A percentile compares a stretch with the other conserved stretches of the same genome.
These are phyloP conservation scores for Amazona vittata DNA, from an alignment of 2,113 vertebrate genomes.

Conservation along the genomic window DNA sequence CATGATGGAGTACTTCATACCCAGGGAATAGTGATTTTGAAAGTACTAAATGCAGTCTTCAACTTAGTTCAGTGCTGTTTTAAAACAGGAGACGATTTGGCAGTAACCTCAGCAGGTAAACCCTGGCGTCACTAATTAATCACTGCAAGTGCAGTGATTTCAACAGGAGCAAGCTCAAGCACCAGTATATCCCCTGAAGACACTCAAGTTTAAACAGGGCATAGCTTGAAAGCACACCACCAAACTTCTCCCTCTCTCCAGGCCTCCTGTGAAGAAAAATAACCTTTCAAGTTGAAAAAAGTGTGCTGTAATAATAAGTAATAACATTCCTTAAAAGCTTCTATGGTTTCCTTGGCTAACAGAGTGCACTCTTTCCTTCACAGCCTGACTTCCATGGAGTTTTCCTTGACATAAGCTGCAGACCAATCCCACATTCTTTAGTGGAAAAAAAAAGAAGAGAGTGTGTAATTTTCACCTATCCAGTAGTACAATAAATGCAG, in stretches of 20 bases:
- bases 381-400: neutral
- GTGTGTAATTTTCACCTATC: neutral
- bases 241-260: neutral
- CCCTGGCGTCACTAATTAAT: neutral
- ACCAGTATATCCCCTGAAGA: conserved; percentile 18
- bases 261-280: neutral
- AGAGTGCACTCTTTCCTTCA: neutral
- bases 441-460: neutral
- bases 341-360: neutral
- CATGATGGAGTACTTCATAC: neutral
- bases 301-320: neutral
- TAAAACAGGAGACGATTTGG: neutral
- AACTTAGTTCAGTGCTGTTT: neutral
- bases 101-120: conserved; percentile 14
- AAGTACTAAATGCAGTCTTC: neutral
- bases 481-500: neutral
- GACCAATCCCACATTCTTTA: neutral
- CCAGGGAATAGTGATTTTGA: neutral
- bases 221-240: neutral
- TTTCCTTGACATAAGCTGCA: neutral
- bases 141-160: neutral
- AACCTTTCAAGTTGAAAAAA: neutral
- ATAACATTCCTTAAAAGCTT: neutral
- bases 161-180: conserved; percentile 53
- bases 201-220: conserved; percentile 45